phyloP scores from a whole-genome alignment of 2,888 invertebrate species.

The Tenthredo notha region DNA sequence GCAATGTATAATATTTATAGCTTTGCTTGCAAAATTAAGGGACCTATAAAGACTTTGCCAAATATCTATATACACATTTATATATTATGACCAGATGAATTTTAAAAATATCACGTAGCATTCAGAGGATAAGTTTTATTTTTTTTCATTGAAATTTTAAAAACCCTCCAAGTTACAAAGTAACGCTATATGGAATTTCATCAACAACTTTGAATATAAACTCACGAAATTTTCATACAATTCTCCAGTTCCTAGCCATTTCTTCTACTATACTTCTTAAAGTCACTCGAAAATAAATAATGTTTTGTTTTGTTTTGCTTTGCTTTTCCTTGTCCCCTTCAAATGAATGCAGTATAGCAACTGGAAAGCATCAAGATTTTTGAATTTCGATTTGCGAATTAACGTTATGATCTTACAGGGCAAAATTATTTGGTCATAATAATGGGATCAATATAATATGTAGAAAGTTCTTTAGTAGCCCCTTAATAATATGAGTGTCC shows the following conservation, averaged over 20 bases:
- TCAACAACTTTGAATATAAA: slow-evolving; percentile 15
- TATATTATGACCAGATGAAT: slow-evolving; percentile 23
- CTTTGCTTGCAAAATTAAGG: slow-evolving; percentile 73
- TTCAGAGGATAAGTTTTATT: slow-evolving; percentile 3
- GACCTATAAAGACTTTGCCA: slow-evolving; percentile 66
- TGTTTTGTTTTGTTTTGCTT: not conserved
- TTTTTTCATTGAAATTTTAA: not conserved
- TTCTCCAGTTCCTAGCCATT: slow-evolving; percentile 29
- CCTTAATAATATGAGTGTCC: slow-evolving; percentile 73
- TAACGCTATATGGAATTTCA: not conserved
- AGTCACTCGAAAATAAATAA: slow-evolving; percentile 29
- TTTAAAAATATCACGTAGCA: not conserved
- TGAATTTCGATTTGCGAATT: not conserved
- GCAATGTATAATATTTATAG: slow-evolving; percentile 70
- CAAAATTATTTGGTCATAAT: slow-evolving; percentile 34
- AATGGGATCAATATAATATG: slow-evolving; percentile 15
- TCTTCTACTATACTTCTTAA: not conserved
- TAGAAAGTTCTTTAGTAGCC: slow-evolving; percentile 69
- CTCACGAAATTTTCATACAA: not conserved
- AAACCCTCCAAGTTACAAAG: not conserved
- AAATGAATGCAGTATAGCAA: slow-evolving; percentile 13
- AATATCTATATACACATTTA: slow-evolving; percentile 41
- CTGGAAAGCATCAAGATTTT: slow-evolving; percentile 11
- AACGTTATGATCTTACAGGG: slow-evolving; percentile 18
- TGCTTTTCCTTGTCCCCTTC: not conserved